A percentile compares a stretch with the other conserved stretches of the same genome.
These are phyloP conservation scores for Phymorhynchus buccinoides DNA, from an alignment of 1,140 invertebrate genomes.

Conservation along the genomic window DNA sequence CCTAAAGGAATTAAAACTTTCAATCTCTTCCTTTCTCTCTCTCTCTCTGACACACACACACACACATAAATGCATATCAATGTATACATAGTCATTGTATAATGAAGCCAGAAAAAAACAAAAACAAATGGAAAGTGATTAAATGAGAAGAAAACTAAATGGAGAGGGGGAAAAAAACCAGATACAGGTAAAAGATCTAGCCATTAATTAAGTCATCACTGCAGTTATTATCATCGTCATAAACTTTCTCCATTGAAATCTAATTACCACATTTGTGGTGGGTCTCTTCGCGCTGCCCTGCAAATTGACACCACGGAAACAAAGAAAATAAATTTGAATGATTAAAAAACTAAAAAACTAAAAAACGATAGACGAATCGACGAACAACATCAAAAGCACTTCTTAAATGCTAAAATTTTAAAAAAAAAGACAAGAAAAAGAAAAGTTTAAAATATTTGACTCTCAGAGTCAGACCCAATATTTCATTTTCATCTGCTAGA, in stretches of 20 bases:
- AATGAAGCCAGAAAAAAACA: not conserved
- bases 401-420: too few species aligned
- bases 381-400: too few species aligned
- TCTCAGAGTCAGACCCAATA: too few species aligned
- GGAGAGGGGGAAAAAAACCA: not conserved
- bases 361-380: too few species aligned
- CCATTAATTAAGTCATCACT: not conserved
- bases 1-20: too few species aligned
- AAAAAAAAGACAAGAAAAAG: too few species aligned
- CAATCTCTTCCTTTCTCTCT: too few species aligned
- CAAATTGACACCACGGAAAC: not conserved
- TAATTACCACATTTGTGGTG: slow-evolving; percentile 5
- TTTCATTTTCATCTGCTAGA: too few species aligned
- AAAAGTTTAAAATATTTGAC: too few species aligned
- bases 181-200: not conserved
- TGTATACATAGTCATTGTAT: not conserved
- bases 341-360: too few species aligned
- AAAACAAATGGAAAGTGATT: not conserved
- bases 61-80: not conserved
- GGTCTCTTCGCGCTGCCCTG: not conserved
- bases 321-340: not conserved
- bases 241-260: not conserved
- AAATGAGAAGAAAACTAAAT: not conserved
- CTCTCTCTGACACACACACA: slow-evolving; percentile 11
- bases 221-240: not conserved